These are phyloP conservation scores for Drosophila littoralis DNA, from an alignment of 1,140 invertebrate genomes.

Conservation along the genomic window DNA sequence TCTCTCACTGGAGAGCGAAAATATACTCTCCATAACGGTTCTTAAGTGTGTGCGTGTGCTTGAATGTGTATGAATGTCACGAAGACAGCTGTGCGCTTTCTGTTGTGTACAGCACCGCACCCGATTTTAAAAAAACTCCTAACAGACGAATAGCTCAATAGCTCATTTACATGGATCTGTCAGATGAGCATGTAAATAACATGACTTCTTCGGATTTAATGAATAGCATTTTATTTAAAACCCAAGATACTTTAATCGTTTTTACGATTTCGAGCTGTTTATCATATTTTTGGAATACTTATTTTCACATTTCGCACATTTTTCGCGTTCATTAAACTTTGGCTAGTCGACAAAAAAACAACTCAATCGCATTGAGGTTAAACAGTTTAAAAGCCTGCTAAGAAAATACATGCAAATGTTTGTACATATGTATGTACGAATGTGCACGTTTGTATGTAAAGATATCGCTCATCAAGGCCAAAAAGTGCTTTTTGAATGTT, in stretches of 20 bases:
- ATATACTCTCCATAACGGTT: conserved; percentile 11
- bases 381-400: conserved; percentile 18
- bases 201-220: background rate
- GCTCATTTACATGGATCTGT: conserved; percentile 2
- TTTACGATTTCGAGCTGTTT: conserved; percentile 9
- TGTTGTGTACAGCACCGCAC: conserved; percentile 37
- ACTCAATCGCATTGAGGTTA: conserved; percentile 12
- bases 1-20: conserved; percentile 11
- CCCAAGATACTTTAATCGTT: background rate
- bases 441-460: conserved; percentile 4
- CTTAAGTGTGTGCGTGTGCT: background rate
- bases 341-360: conserved; percentile 2
- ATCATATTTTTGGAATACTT: conserved; percentile 6
- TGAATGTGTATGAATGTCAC: background rate
- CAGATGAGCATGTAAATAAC: background rate
- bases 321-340: conserved; percentile 25
- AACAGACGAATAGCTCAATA: background rate
- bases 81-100: conserved; percentile 14
- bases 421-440: background rate
- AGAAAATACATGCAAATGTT: conserved; percentile 1
- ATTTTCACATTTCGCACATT: conserved; percentile 4
- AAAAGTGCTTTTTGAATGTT: conserved; percentile 18
- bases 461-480: conserved; percentile 20
- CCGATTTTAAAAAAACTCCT: background rate
- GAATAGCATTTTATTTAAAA: background rate